phyloP scores from a whole-genome alignment of 2,113 vertebrate species.

The Xenus cinereus region DNA sequence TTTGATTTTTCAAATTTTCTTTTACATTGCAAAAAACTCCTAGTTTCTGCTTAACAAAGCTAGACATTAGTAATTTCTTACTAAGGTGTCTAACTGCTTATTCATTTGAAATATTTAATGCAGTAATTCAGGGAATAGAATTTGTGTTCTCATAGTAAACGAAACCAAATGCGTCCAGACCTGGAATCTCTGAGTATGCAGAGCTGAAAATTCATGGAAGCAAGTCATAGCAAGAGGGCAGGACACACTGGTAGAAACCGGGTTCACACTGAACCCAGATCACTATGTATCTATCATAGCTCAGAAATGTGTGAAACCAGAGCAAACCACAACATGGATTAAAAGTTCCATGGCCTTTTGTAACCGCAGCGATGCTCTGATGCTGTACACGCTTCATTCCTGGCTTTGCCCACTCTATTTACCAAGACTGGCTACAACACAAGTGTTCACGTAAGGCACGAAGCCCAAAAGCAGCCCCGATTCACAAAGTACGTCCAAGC shows the following conservation, averaged over 20 bases:
- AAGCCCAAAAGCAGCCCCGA: neutral
- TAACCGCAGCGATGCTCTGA: neutral
- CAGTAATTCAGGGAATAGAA: neutral
- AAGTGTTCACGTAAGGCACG: neutral
- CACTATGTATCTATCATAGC: neutral
- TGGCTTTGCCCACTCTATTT: neutral
- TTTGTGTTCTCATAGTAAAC: neutral
- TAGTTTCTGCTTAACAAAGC: neutral
- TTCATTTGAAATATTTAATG: neutral
- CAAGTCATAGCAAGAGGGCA: neutral
- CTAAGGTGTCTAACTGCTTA: neutral
- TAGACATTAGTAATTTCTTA: neutral
- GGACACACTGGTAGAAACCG: neutral
- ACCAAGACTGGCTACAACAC: neutral
- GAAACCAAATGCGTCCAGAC: neutral
- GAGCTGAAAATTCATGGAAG: neutral
- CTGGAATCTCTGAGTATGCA: neutral
- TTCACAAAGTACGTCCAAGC: neutral
- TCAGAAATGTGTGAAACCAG: neutral
- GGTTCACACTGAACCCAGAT: neutral
- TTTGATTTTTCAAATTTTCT: neutral
- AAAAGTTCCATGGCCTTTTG: neutral
- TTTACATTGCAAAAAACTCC: neutral
- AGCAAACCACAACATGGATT: neutral
- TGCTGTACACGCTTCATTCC: neutral